These are phyloP conservation scores for Eulemur coronatus DNA, from an alignment of 2,797 vertebrate species.

Conservation along the genomic window DNA sequence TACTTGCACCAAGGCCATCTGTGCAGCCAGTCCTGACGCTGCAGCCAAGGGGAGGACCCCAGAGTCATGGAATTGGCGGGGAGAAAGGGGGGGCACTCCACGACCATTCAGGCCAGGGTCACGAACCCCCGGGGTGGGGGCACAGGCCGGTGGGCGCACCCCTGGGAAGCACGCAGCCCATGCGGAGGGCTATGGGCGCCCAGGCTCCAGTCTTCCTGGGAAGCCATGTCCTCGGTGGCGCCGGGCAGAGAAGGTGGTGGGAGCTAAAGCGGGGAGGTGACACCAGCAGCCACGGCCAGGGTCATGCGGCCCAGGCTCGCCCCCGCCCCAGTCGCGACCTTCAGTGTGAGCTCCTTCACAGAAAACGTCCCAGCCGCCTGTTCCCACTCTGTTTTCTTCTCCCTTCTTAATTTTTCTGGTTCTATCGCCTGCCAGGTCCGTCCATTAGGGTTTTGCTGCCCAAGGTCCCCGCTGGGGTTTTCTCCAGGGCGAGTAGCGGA, in stretches of 20 bases:
- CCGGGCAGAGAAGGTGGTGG: too few species aligned
- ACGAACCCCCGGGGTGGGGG: accelerated
- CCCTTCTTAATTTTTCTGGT: slow-evolving; percentile 59
- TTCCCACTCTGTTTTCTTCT: neutral
- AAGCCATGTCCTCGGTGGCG: neutral
- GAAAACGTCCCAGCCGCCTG: neutral
- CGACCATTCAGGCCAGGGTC: neutral
- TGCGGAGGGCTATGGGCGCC: accelerated
- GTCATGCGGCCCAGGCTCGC: neutral
- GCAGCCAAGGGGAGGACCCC: neutral
- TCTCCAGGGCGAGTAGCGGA: too few species aligned
- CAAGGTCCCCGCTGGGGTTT: neutral
- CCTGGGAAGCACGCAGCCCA: accelerated
- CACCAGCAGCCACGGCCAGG: neutral
- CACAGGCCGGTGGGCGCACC: neutral
- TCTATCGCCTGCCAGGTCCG: slow-evolving; percentile 26
- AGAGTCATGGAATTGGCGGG: neutral
- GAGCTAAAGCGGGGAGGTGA: neutral
- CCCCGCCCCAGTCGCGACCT: accelerated
- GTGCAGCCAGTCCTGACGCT: neutral
- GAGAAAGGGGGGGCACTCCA: accelerated
- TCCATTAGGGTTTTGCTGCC: neutral
- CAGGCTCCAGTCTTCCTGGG: too few species aligned
- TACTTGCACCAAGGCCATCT: neutral
- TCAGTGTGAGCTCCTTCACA: accelerated